Evolutionary conservation across 2,797 vertebrate species (phyloP).

Genomic region (Balearica regulorum): DNA sequence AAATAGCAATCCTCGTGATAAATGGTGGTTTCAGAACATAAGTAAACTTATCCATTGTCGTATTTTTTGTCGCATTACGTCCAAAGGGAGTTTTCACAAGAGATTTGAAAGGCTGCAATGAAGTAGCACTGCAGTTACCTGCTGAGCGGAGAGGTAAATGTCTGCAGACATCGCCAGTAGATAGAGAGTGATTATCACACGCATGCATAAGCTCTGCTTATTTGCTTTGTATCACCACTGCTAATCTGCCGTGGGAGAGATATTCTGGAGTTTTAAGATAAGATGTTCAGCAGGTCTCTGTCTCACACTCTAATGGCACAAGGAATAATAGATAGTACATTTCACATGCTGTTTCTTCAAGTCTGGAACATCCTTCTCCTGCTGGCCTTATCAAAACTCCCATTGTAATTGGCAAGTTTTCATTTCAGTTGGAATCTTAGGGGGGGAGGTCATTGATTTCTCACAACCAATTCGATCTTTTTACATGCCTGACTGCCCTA

Average conservation of each 20-base stretch:
- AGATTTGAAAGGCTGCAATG: not conserved
- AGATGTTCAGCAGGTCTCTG: not conserved
- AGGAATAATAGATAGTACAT: constrained; percentile 13
- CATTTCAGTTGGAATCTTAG: constrained; percentile 38
- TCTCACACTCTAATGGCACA: not conserved
- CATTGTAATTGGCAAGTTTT: constrained; percentile 50
- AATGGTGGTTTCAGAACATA: not conserved
- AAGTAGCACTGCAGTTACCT: not conserved
- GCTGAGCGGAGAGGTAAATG: not conserved
- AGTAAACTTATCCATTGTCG: not conserved
- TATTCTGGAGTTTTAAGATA: not conserved
- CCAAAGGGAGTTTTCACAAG: not conserved
- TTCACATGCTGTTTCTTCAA: not conserved
- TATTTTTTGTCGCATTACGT: rapidly evolving
- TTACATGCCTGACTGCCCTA: constrained; percentile 62
- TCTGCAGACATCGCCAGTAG: not conserved
- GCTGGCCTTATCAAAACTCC: constrained; percentile 56
- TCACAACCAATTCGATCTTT: constrained; percentile 50
- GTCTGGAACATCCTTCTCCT: constrained; percentile 25
- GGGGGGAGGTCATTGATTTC: constrained; percentile 42
- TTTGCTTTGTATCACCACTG: constrained; percentile 1
- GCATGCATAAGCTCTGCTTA: not conserved
- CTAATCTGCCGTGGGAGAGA: not conserved
- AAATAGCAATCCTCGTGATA: rapidly evolving
- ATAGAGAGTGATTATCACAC: not conserved